A percentile compares a stretch with the other conserved stretches of the same genome.
Evolutionary conservation across 2,113 vertebrate species (phyloP).

Genomic region (Periophthalmodon schlosseri): DNA sequence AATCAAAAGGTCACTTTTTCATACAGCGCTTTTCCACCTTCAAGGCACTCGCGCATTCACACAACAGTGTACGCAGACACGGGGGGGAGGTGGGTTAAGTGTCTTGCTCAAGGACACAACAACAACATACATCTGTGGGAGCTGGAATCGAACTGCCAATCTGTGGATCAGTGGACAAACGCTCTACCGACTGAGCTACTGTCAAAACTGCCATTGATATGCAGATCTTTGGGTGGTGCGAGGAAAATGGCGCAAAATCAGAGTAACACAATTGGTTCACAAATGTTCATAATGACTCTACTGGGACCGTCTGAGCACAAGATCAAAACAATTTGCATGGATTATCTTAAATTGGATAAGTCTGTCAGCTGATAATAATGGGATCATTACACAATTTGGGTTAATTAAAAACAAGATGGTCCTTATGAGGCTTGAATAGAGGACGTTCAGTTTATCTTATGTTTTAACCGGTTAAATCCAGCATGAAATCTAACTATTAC

Average conservation of each 20-base stretch:
- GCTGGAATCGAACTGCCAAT: too few species aligned
- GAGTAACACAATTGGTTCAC: background rate
- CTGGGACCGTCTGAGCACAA: background rate
- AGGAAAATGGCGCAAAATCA: background rate
- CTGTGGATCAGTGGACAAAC: too few species aligned
- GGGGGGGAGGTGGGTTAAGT: too few species aligned
- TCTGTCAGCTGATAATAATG: slow-evolving; percentile 3
- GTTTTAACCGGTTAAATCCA: background rate
- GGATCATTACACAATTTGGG: background rate
- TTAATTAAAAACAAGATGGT: background rate
- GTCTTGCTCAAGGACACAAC: too few species aligned
- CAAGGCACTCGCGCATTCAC: too few species aligned
- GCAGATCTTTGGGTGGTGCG: background rate
- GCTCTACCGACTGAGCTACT: too few species aligned
- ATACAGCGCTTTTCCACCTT: too few species aligned
- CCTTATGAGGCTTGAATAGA: background rate
- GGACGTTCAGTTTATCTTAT: background rate
- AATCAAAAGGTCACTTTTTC: too few species aligned
- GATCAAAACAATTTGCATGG: slow-evolving; percentile 5
- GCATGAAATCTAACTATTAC: background rate
- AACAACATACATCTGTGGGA: too few species aligned
- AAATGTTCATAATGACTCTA: background rate
- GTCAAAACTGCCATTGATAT: too few species aligned
- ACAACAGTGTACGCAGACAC: too few species aligned
- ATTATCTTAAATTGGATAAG: background rate